Evolutionary conservation across 2,888 invertebrate species (phyloP), one percentile per base, ranked within the genome.

Genomic region (Lacanobia oleracea): DNA sequence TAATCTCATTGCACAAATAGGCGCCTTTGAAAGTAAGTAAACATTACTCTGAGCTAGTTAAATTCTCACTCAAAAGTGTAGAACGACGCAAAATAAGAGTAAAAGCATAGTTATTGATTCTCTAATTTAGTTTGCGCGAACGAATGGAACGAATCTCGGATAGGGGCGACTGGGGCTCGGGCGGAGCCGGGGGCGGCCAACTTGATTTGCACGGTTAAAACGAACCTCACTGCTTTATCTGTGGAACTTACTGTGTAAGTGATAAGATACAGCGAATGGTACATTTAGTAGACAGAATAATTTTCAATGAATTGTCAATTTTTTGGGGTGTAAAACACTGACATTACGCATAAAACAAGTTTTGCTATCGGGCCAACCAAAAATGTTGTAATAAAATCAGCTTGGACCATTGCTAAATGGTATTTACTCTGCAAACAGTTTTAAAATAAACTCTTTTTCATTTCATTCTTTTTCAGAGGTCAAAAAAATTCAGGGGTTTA

Each of bases 91-190:
- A 73, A 72, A 80, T 67, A 83, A 81, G 53, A 80, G 72, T 62
- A 80, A 75, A 83, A 75, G 54, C 53, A 40, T 63, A 69, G 84
- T 83, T 81, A 83, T 80, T 80, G 81, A 83, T 81, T 75, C 72
- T 69, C 48, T 75, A 80, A 83, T 81, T 81, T 75, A 67, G 68
- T 83, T 80, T 72, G 76, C 54, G 67, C 72, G 57, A 63, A 33
- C 70, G 68, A 80, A 72, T 74, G 59, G 83, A 71, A 70, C 65
- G 80, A 56, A 59, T 54, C 65, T 70, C 53, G 80, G 80, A 81
- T 75, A 83, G 57, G 80, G 84, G 81, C 40, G 72, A 69, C 23
- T 21, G 7, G 54, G 12, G 51, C n/a, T 21, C 9, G 54, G 12
- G 51, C n/a, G 27, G 10, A 9, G 48, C 61, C 37, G 67, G 14